Base-by-base conservation (phyloP, 2,797 vertebrate genomes). In the Oreonectes daqikongensis region DNA sequence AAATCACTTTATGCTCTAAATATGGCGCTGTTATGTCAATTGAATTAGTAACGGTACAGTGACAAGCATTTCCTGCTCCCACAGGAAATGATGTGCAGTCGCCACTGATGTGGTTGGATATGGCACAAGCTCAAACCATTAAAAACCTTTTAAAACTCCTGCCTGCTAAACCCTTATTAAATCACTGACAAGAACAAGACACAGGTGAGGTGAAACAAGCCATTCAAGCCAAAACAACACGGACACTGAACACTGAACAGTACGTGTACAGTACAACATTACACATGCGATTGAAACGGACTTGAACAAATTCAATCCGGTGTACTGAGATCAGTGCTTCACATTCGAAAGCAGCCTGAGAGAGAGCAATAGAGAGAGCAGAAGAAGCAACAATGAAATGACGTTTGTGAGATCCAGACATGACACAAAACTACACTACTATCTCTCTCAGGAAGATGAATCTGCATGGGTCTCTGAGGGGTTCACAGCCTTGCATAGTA, bases 401-500 rank as follows among this genome's bases (percentile, higher is more conserved):
- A 30, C 14, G 0, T 11, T 20, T 28, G 44, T 50, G 28, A 72
- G 55, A 65, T 38, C 24, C 20, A 75, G 22, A 48, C 40, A 50
- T 40, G 50, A 26, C 30, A 67, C 44, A 44, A 42, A 40, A 70
- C 32, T 26, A 65, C 44, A 40, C 60, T 69, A 48, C 44, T 65
- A 24, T 42, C 32, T 75, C 53, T 71, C 42, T 80, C 69, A 75
- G 63, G 9, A 77, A 48, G 68, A 70, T 35, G 57, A 78, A 60
- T 50, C 63, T 69, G 68, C 53, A 78, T 79, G 59, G 40, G 52
- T 64, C 57, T 66, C 40, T 4, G n/a, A 69, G 65, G 5, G 7
- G 70, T 69, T 72, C 52, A 78, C 69, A 81, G 68, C 61, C 28
- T 82, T 84, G 82, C 87, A 83, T 84, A 86, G 81, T 69, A 82